Evolutionary conservation across 1,140 invertebrate species (phyloP), one percentile per base, ranked within the genome.

Genomic region (Leptopilina clavipes): DNA sequence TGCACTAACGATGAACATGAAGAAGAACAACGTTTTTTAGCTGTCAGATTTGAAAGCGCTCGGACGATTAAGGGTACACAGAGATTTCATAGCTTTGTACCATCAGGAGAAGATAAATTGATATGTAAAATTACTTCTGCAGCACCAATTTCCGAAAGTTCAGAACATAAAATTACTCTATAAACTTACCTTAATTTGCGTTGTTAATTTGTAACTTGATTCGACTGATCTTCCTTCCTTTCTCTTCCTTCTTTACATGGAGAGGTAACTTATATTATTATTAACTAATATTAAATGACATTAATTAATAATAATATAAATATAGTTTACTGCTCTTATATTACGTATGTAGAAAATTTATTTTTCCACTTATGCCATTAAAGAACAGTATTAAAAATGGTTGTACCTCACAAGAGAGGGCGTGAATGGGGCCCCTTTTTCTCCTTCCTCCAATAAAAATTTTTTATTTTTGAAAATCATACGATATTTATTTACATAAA

Each of bases 51-150:
- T 31, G 25, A 31, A 1, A 31, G 6, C 6, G 25, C 25, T 31
- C 6, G 25, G 1, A 3, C 6, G 6, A 31, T 31, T 3, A 31
- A 31, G 6, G 25, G 25, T 3, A 31, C 25, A 31, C 10, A 70
- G 40, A 10, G 70, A 12, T n/a, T 71, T 70, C 74, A 75, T 37
- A 31, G 59, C 17, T 70, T 48, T 31, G 43, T 19, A 48, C 73
- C 73, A 11, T 18, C 70, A 12, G 31, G 17, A 37, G 14, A 71
- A 71, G 43, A 40, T 40, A 40, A 17, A 40, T 71, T 75, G 43
- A n/a, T 71, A 75, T 54, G 22, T 19, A 40, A 37, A 37, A 25
- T 31, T 31, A 3, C 6, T 31, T 31, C 25, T n/a, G n/a, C n/a
- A n/a, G n/a, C n/a, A n/a, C n/a, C n/a, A n/a, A n/a, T n/a, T n/a